Evolutionary conservation across 2,113 vertebrate species (phyloP).

Genomic region (Nerophis lumbriciformis): DNA sequence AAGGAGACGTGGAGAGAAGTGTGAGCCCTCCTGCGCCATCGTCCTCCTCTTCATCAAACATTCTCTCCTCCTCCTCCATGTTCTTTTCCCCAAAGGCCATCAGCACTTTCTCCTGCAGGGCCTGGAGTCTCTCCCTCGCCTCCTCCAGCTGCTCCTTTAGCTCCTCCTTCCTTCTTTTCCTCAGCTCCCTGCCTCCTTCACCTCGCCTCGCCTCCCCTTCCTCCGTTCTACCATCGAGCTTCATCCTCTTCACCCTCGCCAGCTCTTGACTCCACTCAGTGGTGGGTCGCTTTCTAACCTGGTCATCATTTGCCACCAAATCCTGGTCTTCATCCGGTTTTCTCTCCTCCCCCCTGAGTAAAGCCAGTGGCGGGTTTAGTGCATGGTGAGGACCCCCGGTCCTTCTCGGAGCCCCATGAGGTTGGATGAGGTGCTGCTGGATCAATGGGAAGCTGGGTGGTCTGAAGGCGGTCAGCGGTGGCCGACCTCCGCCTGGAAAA

Average conservation of each 20-base stretch:
- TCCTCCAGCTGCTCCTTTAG: slow-evolving; percentile 74
- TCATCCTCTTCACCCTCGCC: slow-evolving; percentile 63
- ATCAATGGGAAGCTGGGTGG: slow-evolving; percentile 62
- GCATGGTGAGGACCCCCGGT: slow-evolving; percentile 39
- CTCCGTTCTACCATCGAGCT: slow-evolving; percentile 47
- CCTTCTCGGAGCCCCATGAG: slow-evolving; percentile 53
- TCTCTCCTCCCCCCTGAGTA: slow-evolving; percentile 36
- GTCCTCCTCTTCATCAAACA: slow-evolving; percentile 42
- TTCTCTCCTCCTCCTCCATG: slow-evolving; percentile 42
- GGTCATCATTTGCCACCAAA: slow-evolving; percentile 35
- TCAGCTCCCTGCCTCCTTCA: slow-evolving; percentile 49
- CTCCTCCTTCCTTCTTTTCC: slow-evolving; percentile 66
- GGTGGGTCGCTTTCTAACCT: slow-evolving; percentile 30
- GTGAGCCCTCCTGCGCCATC: slow-evolving; percentile 51
- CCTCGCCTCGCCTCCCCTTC: slow-evolving; percentile 43
- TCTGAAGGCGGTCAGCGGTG: slow-evolving; percentile 43
- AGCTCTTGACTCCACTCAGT: slow-evolving; percentile 59
- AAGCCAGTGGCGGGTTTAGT: slow-evolving; percentile 20
- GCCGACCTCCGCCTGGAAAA: slow-evolving; percentile 29
- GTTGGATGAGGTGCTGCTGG: slow-evolving; percentile 69
- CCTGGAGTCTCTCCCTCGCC: slow-evolving; percentile 68
- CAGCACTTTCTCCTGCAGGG: slow-evolving; percentile 74
- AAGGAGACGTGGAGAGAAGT: slow-evolving; percentile 46
- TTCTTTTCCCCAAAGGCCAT: slow-evolving; percentile 68
- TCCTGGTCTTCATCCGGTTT: slow-evolving; percentile 34